Evolutionary conservation across 2,888 invertebrate species (phyloP), one percentile per base, ranked within the genome.

Genomic region (Parthenolecanium corni): DNA sequence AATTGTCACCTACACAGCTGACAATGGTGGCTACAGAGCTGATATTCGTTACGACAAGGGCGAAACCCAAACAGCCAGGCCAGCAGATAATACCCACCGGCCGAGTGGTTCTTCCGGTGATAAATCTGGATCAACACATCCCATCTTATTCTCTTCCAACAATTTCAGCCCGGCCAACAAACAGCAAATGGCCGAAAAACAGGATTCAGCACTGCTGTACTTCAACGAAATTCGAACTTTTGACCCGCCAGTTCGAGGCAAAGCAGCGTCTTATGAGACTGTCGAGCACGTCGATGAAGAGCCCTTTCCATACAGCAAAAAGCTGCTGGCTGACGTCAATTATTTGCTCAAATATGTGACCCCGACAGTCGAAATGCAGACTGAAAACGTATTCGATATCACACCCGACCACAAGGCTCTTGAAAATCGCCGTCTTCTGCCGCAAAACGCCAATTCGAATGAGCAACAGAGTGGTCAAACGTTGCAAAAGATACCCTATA

Each of bases 11-110:
- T 83, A 83, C 70, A 81, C 78, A 3, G 83, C 83, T 1, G 83
- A 83, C 66, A 80, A 81, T 71, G 79, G 79, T 65, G 83, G 83
- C 1, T 83, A 82, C 71, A 80, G 81, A 68, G 83, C 83, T 2
- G 79, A 82, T 66, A 82, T 83, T 0, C 76, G 79, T 74, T 83
- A 83, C 67, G 79, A 64, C 18, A 58, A 46, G 3, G 58, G 51
- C 18, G 47, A 52, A 31, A 20, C 20, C 12, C 42, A 16, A 16
- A 5, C n/a, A 21, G 18, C 14, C 12, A 16, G 31, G 18, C 31
- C 12, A 11, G 25, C 49, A 14, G 49, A 49, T 21, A 23, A 6
- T 6, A 23, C 49, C 20, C 12, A 49, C 14, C 49, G 5, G 14
- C 49, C 18, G 3, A 20, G 23, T 11, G 11, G 21, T 9, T 49